Evolutionary conservation across 2,113 vertebrate genomes (phyloP).

Genomic region (Lates calcarifer): DNA sequence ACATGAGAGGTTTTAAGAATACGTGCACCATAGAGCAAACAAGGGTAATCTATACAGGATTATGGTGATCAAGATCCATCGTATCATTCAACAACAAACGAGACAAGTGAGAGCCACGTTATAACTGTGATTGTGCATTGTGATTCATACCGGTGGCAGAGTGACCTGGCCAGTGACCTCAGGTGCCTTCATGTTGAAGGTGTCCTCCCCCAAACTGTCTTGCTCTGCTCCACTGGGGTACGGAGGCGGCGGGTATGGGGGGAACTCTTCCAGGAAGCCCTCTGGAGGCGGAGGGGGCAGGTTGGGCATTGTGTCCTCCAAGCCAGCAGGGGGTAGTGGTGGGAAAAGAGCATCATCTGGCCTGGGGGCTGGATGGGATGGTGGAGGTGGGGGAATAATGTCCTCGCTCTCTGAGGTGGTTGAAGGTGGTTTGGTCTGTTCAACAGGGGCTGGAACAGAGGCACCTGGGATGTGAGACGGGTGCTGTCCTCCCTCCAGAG

Average conservation of each 20-base stretch:
- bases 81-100: neutral
- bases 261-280: slow-evolving; percentile 93
- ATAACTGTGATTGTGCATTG: neutral
- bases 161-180: slow-evolving; percentile 94
- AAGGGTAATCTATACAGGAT: slow-evolving; percentile 1
- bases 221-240: slow-evolving; percentile 93
- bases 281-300: slow-evolving; percentile 85
- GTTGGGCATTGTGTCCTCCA: slow-evolving; percentile 76
- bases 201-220: slow-evolving; percentile 90
- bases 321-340: slow-evolving; percentile 39
- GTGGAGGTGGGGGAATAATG: slow-evolving; percentile 79
- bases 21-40: slow-evolving; percentile 15
- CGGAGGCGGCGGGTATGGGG: slow-evolving; percentile 95
- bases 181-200: slow-evolving; percentile 90
- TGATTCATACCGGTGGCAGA: slow-evolving; percentile 89
- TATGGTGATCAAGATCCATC: neutral
- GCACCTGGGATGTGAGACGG: slow-evolving; percentile 29
- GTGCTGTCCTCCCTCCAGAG: slow-evolving; percentile 40
- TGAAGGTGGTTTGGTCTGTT: slow-evolving; percentile 73
- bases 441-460: slow-evolving; percentile 40
- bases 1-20: slow-evolving; percentile 43
- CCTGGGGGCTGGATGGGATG: slow-evolving; percentile 83
- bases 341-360: slow-evolving; percentile 73
- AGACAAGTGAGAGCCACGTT: neutral
- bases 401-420: slow-evolving; percentile 61